Percentiles rank a stretch among this genome's conserved stretches.
Evolutionary conservation across 2,888 invertebrate genomes (phyloP).

Genomic region (Chirona hameri): DNA sequence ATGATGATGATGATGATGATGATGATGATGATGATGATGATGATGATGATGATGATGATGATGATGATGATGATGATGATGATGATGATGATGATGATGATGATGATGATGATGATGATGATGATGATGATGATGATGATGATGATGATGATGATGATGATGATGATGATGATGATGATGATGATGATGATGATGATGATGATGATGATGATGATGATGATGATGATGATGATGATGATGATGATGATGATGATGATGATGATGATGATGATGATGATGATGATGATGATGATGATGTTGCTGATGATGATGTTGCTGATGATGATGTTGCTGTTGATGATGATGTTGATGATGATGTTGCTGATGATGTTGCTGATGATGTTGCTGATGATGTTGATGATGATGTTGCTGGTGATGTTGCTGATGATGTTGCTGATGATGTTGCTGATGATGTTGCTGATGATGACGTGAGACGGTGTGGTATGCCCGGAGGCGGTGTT

Average conservation of each 20-base stretch:
- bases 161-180: not conserved
- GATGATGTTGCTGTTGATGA: no score
- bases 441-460: no score
- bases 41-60: conserved; percentile 22
- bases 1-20: conserved; percentile 9
- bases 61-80: conserved; percentile 22
- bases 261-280: not conserved
- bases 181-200: not conserved
- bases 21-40: conserved; percentile 22
- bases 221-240: not conserved
- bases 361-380: no score
- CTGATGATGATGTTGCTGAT: no score
- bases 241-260: not conserved
- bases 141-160: conserved; percentile 22
- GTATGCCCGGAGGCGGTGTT: no score
- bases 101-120: conserved; percentile 10
- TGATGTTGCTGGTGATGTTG: no score
- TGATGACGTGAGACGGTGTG: no score
- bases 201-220: not conserved
- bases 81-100: conserved; percentile 3
- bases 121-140: conserved; percentile 22
- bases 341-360: no score
- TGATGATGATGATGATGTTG: no score
- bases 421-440: no score
- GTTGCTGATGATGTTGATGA: no score